Conservation (phyloP, 1,140 invertebrate species). For the Pseudomyrmex gracilis region DNA sequence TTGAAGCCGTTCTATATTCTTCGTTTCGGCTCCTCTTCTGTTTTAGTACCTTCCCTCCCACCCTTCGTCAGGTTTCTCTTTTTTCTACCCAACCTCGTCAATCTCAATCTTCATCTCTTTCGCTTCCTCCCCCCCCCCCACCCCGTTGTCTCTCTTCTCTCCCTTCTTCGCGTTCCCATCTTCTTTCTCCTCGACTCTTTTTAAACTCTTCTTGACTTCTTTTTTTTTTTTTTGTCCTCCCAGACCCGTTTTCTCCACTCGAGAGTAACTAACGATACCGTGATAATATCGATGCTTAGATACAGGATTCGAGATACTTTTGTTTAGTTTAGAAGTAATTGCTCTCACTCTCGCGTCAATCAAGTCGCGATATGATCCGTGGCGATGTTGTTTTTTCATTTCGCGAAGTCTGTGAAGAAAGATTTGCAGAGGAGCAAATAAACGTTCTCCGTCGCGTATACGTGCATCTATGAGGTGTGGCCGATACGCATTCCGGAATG, state of each 20-base stretch:
- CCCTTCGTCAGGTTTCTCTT: background rate
- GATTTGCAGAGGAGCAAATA: conserved; percentile 21
- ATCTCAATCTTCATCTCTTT: background rate
- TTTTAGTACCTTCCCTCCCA: background rate
- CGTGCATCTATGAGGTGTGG: conserved; percentile 20
- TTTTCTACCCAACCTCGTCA: conserved; percentile 11
- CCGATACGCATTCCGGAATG: background rate
- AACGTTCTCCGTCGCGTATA: background rate
- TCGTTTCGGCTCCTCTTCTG: background rate
- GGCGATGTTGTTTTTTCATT: conserved; percentile 17
- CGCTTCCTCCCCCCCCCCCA: background rate
- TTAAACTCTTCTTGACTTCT: conserved; percentile 18
- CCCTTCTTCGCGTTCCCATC: too few species aligned
- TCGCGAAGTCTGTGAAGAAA: conserved; percentile 21
- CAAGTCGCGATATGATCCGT: background rate
- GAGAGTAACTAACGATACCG: conserved; percentile 15
- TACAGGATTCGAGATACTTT: background rate
- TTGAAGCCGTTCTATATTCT: conserved; percentile 48
- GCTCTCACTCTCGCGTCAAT: background rate
- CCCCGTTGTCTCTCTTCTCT: too few species aligned
- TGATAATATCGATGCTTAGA: conserved; percentile 1
- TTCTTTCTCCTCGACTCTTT: background rate
- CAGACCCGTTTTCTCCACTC: background rate
- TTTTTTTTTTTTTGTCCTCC: background rate
- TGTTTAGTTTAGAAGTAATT: conserved; percentile 3